Evolutionary conservation across 37 sponge, comb jelly and placozoan genomes (phyloP).

Genomic region (Theonella swinhoei): DNA sequence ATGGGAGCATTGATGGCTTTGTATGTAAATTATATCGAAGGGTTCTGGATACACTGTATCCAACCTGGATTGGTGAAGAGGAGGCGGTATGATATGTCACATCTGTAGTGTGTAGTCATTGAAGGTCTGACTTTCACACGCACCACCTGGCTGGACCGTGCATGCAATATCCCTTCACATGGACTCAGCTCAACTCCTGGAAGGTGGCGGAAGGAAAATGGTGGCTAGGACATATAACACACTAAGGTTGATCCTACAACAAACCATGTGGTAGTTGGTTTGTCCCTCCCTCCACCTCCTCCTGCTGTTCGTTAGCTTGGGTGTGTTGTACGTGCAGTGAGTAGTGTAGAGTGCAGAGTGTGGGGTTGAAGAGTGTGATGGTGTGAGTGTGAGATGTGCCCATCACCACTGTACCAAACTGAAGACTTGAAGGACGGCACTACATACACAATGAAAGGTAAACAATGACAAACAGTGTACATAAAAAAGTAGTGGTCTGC

Average conservation of each 20-base stretch:
- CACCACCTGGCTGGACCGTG: conserved; percentile 21
- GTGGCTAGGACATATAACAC: no score
- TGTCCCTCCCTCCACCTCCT: not conserved
- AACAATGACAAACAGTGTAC: no score
- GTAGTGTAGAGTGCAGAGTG: conserved; percentile 63
- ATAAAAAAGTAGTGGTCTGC: no score
- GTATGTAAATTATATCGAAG: no score
- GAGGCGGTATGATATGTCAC: conserved; percentile 47
- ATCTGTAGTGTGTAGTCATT: not conserved
- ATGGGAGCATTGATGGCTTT: not conserved
- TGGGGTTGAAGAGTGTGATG: conserved; percentile 68
- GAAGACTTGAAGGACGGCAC: conserved; percentile 46
- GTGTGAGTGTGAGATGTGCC: conserved; percentile 51
- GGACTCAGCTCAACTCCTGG: conserved; percentile 48
- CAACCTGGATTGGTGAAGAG: conserved; percentile 3
- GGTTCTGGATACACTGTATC: no score
- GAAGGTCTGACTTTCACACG: conserved; percentile 59
- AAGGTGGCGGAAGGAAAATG: no score
- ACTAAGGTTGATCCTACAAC: not conserved
- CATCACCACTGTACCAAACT: conserved; percentile 74
- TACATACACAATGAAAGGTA: not conserved
- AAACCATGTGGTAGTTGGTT: not conserved
- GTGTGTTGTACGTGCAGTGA: conserved; percentile 24
- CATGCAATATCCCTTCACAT: conserved; percentile 45
- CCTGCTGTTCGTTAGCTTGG: not conserved